phyloP scores from a whole-genome alignment of 2,888 invertebrate species.

The Chironomus tentans region DNA sequence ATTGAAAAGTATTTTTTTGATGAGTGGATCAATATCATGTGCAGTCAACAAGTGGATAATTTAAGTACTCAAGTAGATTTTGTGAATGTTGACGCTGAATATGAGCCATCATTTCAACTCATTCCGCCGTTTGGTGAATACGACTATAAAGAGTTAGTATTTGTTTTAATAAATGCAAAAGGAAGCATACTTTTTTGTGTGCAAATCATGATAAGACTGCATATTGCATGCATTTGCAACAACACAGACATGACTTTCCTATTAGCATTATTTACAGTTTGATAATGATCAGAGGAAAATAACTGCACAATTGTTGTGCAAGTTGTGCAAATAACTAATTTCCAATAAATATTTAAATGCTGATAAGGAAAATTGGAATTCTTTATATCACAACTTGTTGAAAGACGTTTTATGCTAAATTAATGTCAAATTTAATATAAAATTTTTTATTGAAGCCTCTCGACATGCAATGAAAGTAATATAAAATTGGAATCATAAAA shows the following conservation, averaged over 20 bases:
- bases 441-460: not conserved
- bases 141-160: conserved; percentile 22
- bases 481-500: not conserved
- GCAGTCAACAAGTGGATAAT: conserved; percentile 24
- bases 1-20: not conserved
- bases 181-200: not conserved
- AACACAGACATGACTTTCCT: not conserved
- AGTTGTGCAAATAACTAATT: not conserved
- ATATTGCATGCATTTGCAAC: not conserved
- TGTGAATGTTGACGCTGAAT: conserved; percentile 19
- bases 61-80: conserved; percentile 22
- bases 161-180: not conserved
- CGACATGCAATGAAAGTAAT: not conserved
- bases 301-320: not conserved
- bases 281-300: not conserved
- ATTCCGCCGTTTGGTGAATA: conserved; percentile 22
- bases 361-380: too few relatives aligned
- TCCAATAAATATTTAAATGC: too few relatives aligned
- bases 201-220: not conserved
- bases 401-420: not conserved
- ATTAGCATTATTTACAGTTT: not conserved
- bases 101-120: conserved; percentile 15
- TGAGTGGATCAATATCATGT: conserved; percentile 1
- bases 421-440: not conserved
- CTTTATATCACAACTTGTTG: not conserved